Percentiles rank a stretch among this genome's conserved stretches.
Evolutionary conservation across 2,888 invertebrate genomes (phyloP).

Genomic region (Cephus spinipes): DNA sequence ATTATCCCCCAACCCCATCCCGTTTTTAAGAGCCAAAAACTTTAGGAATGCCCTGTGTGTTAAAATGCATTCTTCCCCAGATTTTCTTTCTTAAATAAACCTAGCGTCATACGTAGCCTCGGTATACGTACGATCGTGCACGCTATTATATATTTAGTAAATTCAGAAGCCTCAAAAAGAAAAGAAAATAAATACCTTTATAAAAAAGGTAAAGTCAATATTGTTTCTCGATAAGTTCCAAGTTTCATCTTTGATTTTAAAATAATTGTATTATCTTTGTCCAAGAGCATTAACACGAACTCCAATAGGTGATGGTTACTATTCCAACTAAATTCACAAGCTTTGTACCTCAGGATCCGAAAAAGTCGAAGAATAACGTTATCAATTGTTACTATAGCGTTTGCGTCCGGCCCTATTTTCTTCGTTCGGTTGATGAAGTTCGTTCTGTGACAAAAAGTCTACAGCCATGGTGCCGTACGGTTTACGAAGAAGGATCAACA

Average conservation of each 20-base stretch:
- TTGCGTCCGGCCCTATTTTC: neutral
- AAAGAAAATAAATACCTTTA: neutral
- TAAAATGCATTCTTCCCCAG: slow-evolving; percentile 50
- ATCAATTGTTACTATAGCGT: neutral
- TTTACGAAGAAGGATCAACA: slow-evolving; percentile 23
- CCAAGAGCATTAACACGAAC: neutral
- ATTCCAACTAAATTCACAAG: neutral
- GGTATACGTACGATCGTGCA: slow-evolving; percentile 17
- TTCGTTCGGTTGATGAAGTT: neutral
- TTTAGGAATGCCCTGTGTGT: slow-evolving; percentile 50
- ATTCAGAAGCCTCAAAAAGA: neutral
- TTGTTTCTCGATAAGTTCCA: neutral
- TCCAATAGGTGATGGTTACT: neutral
- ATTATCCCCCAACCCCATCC: slow-evolving; percentile 20
- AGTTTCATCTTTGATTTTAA: neutral
- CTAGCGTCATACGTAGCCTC: slow-evolving; percentile 27
- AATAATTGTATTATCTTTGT: neutral
- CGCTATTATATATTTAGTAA: slow-evolving; percentile 3
- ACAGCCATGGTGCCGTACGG: neutral
- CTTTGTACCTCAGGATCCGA: slow-evolving; percentile 3
- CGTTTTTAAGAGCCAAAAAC: slow-evolving; percentile 11
- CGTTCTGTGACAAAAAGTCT: neutral
- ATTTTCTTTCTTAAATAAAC: slow-evolving; percentile 30
- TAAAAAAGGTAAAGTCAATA: neutral
- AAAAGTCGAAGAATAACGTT: neutral